A percentile compares a stretch with the other conserved stretches of the same genome.
phyloP scores from a whole-genome alignment of 2,888 invertebrate genomes.

The Hemithea aestivaria region DNA sequence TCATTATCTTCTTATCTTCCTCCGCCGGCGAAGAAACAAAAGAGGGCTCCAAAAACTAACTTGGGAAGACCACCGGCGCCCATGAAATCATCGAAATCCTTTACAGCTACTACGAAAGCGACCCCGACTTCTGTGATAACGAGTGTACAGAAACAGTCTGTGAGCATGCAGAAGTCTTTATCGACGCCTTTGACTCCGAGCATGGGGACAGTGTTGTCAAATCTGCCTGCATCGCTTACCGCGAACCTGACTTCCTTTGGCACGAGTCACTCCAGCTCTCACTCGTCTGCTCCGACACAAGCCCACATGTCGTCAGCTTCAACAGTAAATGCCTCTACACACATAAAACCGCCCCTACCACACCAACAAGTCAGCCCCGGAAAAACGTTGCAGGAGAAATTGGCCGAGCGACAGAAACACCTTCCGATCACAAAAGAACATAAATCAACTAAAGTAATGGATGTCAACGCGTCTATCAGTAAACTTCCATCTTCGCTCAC shows the following conservation, averaged over 20 bases:
- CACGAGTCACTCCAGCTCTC: conserved; percentile 30
- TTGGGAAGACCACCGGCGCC: conserved; percentile 24
- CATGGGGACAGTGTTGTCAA: conserved; percentile 63
- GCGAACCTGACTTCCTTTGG: conserved; percentile 48
- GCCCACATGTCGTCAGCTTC: conserved; percentile 57
- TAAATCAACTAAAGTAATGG: no score
- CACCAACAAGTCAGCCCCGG: conserved; percentile 76
- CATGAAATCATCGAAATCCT: conserved; percentile 42
- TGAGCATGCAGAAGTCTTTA: conserved; percentile 44
- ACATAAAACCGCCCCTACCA: conserved; percentile 57
- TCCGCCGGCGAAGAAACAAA: conserved; percentile 56
- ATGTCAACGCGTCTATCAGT: conserved; percentile 56
- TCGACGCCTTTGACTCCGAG: conserved; percentile 50
- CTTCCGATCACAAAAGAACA: conserved; percentile 42
- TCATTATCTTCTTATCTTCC: conserved; percentile 53
- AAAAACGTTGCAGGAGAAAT: conserved; percentile 84
- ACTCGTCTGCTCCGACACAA: conserved; percentile 42
- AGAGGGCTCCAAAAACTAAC: conserved; percentile 54
- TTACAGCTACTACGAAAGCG: conserved; percentile 37
- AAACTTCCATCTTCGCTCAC: conserved; percentile 74
- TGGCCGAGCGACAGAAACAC: conserved; percentile 82
- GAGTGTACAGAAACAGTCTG: conserved; percentile 29
- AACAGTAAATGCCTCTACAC: conserved; percentile 45
- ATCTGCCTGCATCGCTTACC: conserved; percentile 58
- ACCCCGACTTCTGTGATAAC: conserved; percentile 40